Conservation (phyloP, 2,797 vertebrate genomes). For the Rhabdophis nuchalis region DNA sequence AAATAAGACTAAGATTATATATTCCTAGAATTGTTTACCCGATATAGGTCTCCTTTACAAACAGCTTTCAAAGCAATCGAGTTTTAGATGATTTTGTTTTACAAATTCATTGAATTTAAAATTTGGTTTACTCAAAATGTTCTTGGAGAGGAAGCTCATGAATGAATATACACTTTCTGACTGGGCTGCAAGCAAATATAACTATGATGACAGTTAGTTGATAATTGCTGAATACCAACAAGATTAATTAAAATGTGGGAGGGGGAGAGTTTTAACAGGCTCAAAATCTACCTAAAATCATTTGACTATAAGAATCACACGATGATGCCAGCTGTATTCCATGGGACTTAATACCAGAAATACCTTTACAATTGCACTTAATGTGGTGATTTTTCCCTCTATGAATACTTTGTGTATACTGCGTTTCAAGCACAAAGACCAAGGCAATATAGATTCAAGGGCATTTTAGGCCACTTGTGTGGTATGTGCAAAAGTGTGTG, state of each 20-base stretch:
- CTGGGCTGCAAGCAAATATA: constrained; percentile 48
- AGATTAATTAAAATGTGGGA: not conserved
- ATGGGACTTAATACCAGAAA: constrained; percentile 16
- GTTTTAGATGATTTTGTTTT: not conserved
- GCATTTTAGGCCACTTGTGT: rapidly evolving
- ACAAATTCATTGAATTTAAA: not conserved
- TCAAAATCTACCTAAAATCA: constrained; percentile 10
- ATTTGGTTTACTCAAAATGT: not conserved
- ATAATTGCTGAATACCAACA: constrained; percentile 46
- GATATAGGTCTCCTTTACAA: not conserved
- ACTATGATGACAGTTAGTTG: constrained; percentile 42
- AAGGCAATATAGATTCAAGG: not conserved
- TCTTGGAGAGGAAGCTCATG: constrained; percentile 40
- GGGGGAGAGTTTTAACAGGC: not conserved
- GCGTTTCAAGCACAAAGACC: not conserved
- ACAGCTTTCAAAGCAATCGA: not conserved
- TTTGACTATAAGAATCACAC: not conserved
- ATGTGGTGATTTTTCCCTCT: not conserved
- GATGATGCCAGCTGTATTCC: rapidly evolving
- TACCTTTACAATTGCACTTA: not conserved
- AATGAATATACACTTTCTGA: constrained; percentile 38
- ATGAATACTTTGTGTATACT: not conserved
- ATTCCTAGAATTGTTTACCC: not conserved
- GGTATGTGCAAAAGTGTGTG: rapidly evolving
- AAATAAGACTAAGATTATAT: not conserved